These are phyloP conservation scores for Halocynthia roretzi DNA, from an alignment of 23 tunicate species.

Conservation along the genomic window DNA sequence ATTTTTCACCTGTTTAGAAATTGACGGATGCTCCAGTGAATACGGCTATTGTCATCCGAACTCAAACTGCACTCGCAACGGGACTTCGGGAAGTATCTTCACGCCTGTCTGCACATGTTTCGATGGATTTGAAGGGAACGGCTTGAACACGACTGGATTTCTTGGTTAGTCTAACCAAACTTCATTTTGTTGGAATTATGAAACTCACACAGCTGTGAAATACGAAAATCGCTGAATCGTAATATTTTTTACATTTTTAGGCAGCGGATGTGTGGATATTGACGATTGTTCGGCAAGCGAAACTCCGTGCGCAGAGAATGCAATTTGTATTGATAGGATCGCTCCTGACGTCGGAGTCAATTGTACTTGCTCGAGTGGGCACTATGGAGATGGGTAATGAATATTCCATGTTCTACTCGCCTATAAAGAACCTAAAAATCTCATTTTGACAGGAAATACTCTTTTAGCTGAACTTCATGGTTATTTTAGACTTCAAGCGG, in stretches of 20 bases:
- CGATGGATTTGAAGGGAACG: slow-evolving; percentile 34
- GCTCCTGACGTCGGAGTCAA: slow-evolving; percentile 36
- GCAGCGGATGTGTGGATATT: slow-evolving; percentile 11
- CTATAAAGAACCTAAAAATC: too few species aligned
- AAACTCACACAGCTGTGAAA: not conserved
- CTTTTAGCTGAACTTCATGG: not conserved
- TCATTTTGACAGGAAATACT: not conserved
- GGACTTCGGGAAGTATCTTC: slow-evolving; percentile 3
- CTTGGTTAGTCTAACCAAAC: slow-evolving; percentile 13
- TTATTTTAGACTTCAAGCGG: not conserved
- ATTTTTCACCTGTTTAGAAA: slow-evolving; percentile 1
- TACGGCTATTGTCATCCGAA: slow-evolving; percentile 13
- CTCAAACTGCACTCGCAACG: slow-evolving; percentile 20
- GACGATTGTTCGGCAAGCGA: slow-evolving; percentile 13
- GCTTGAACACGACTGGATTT: slow-evolving; percentile 15
- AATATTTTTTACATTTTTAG: not conserved
- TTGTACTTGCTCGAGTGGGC: slow-evolving; percentile 26
- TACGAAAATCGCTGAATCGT: not conserved
- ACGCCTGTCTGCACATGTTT: slow-evolving; percentile 33
- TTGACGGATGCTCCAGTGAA: slow-evolving; percentile 18
- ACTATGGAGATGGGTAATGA: slow-evolving; percentile 52
- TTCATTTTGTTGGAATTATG: too few species aligned
- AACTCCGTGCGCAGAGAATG: slow-evolving; percentile 21
- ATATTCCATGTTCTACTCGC: not conserved
- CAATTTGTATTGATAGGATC: slow-evolving; percentile 20